Evolutionary conservation across 2,113 vertebrate species (phyloP).

Genomic region (Atlantisia rogersi): DNA sequence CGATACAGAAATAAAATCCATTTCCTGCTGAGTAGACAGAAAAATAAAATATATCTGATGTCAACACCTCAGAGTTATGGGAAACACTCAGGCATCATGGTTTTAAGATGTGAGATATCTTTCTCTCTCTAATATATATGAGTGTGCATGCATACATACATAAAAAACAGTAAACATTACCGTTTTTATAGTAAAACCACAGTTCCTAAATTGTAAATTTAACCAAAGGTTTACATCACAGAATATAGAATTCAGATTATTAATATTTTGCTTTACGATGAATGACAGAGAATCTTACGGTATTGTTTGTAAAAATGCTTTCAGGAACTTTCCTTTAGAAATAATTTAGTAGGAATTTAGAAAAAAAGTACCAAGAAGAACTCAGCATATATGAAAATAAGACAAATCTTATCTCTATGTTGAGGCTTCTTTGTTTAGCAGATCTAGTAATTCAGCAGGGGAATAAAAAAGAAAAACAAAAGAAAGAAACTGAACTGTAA

Average conservation of each 20-base stretch:
- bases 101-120: background rate
- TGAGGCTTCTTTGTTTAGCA: background rate
- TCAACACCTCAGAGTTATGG: slow-evolving; percentile 3
- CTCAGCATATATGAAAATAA: background rate
- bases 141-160: background rate
- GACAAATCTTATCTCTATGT: background rate
- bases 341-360: background rate
- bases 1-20: slow-evolving; percentile 3
- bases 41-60: background rate
- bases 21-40: slow-evolving; percentile 19
- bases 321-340: background rate
- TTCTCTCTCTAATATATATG: background rate
- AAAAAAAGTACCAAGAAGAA: background rate
- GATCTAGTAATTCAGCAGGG: background rate
- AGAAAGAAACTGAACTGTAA: background rate
- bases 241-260: background rate
- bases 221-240: background rate
- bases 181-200: background rate
- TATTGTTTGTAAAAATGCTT: background rate
- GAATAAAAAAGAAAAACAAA: background rate
- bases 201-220: background rate
- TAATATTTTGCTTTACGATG: background rate
- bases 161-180: background rate
- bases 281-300: background rate
- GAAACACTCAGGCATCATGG: background rate